These are phyloP conservation scores for Micronycteris hirsuta DNA, from an alignment of 2,113 vertebrate species.

Conservation along the genomic window DNA sequence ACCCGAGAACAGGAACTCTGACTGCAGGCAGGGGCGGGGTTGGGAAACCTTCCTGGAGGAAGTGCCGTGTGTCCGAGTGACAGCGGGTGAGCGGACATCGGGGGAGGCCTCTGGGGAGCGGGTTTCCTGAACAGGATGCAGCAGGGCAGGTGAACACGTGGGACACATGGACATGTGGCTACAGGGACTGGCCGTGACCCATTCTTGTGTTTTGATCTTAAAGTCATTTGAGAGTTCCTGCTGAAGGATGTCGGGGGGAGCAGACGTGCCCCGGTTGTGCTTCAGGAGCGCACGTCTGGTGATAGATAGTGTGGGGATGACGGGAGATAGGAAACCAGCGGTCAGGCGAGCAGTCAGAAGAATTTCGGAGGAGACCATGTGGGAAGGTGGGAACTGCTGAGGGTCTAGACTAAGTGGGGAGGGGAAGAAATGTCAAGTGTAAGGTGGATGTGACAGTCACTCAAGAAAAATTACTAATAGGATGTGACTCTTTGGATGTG, in stretches of 20 bases:
- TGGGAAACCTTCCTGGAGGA: background rate
- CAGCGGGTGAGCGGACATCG: background rate
- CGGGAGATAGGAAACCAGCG: background rate
- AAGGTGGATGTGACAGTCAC: background rate
- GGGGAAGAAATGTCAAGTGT: background rate
- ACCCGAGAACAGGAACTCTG: background rate
- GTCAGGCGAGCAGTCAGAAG: background rate
- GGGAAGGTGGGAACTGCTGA: background rate
- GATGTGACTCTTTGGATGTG: background rate
- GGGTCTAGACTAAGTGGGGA: background rate
- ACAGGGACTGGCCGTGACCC: background rate
- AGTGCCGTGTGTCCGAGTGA: background rate
- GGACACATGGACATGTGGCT: rapidly evolving
- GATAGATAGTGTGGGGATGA: rapidly evolving
- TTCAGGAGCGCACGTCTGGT: background rate
- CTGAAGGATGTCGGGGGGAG: background rate
- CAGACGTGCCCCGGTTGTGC: background rate
- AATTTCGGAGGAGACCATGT: background rate
- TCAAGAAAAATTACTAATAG: background rate
- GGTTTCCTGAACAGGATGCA: background rate
- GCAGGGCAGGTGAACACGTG: background rate
- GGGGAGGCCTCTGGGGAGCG: rapidly evolving
- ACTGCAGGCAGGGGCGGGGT: background rate
- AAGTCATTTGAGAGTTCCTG: background rate
- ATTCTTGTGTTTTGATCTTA: background rate